Conservation (phyloP, 2,888 invertebrate species). For the Cylindroiulus punctatus region DNA sequence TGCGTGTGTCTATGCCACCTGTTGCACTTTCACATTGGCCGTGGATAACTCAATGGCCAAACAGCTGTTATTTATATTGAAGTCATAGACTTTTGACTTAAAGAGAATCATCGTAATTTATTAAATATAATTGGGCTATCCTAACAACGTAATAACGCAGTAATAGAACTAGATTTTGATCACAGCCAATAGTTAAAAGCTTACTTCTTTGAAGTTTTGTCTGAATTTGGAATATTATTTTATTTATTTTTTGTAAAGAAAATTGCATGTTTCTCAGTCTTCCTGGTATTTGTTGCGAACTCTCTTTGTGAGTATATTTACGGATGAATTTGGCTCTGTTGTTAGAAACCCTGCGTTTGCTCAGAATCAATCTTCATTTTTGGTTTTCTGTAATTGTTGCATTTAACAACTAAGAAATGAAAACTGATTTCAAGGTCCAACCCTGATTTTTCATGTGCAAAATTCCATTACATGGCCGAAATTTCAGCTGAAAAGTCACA, state of each 20-base stretch:
- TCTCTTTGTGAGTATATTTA: too few relatives aligned
- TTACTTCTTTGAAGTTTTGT: not conserved
- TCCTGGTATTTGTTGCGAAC: too few relatives aligned
- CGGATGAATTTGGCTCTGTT: too few relatives aligned
- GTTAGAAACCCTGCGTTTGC: too few relatives aligned
- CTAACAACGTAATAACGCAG: not conserved
- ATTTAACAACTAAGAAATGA: too few relatives aligned
- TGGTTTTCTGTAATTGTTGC: too few relatives aligned
- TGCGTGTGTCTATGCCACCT: constrained; percentile 17
- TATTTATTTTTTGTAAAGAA: not conserved
- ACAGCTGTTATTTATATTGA: not conserved
- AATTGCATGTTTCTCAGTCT: too few relatives aligned
- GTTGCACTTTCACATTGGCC: not conserved
- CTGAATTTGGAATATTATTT: not conserved
- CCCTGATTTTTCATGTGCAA: too few relatives aligned
- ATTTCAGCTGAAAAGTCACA: too few relatives aligned
- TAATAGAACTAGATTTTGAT: not conserved
- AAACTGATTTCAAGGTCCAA: too few relatives aligned
- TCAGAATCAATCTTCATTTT: too few relatives aligned
- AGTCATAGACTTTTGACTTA: not conserved
- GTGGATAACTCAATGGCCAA: not conserved
- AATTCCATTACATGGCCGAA: too few relatives aligned
- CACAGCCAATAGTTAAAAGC: not conserved
- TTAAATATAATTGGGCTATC: not conserved
- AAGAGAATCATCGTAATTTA: not conserved